Base-by-base conservation (phyloP, 2,113 vertebrate genomes). In the Monopterus albus region DNA sequence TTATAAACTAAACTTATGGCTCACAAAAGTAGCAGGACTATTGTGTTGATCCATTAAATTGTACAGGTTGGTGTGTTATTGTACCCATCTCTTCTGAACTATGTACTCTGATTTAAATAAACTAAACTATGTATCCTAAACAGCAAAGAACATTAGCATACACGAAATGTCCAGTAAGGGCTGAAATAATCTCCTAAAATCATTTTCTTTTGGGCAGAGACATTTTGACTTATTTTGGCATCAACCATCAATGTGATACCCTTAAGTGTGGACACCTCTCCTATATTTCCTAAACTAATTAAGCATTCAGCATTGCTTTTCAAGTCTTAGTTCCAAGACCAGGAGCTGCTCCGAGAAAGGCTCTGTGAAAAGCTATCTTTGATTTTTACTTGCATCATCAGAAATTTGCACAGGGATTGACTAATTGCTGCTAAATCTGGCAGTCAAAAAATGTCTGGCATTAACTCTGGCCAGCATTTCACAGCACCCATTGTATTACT, bases 391-490 rank as follows among this genome's bases (percentile, higher is more conserved):
- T 72, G 71, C 58, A 71, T 81, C 61, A 69, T 70, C 78, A 86
- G 20, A 81, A 83, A 79, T 70, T n/a, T 70, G 45, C 66, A 66
- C 12, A 59, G 65, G 56, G 21, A 75, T 75, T 53, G 52, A 74
- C 72, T 84, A 88, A 84, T 83, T 77, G 70, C 42, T 61, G 51
- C 64, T 64, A 75, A 81, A 81, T 89, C 52, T 55, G 36, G 55
- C 25, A 61, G 47, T 47, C 45, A 38, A 45, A 55, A 57, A 26
- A 56, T 11, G 38, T 23, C 14, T 72, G 68, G 71, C 45, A 29
- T 72, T 69, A 21, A 62, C 81, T 60, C 29, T 29, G 29, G 42
- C 21, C 45, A 65, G 40, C 21, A 49, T 61, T 66, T 73, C 45
- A 23, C 58, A 70, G 36, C 62, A 40, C 71, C 58, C 52, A 69